Base-by-base conservation (phyloP, 2,797 vertebrate genomes). In the Loris lydekkerianus region DNA sequence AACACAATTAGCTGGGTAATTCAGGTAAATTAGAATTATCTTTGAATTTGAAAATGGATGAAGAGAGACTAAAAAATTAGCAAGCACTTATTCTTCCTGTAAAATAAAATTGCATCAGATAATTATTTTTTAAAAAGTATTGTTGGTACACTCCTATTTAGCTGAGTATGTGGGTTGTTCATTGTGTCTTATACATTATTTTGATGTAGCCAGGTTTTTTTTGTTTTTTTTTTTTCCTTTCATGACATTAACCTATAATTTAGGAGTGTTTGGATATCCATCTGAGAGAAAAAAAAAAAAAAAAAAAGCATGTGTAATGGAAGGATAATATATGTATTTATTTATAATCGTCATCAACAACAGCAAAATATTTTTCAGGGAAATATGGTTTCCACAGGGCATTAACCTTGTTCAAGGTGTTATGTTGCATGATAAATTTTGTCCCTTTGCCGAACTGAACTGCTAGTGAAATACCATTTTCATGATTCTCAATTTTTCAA, bases 401-500 rank as follows among this genome's bases (percentile, higher is more conserved):
- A 94, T 95, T 96, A 91, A 81, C 78, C 40, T 94, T 90, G 60
- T 43, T 92, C 92, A 81, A 18, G 0, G 25, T 69, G 20, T 61
- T 69, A 70, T 8, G 7, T 9, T 46, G 18, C 75, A 37, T 76
- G 53, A 46, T 67, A 77, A 91, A 92, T 91, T 88, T 72, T 89
- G 73, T 86, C 43, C 76, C 60, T 89, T 93, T 90, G 34, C 80
- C 84, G 78, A 96, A 89, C 60, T 89, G 75, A 96, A 88, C 40
- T 72, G 53, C 31, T 96, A 27, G n/a, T 95, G 93, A 95, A 95
- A 95, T 89, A 81, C 40, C n/a, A 92, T 95, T 97, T 92, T 84
- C 67, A 86, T n/a, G 90, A 96, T 88, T 93, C 95, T 94, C 77
- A 89, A n/a, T 93, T 93, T 93, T 96, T 95, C 77, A 95, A 73